Evolutionary conservation across 2,797 vertebrate species (phyloP).

Genomic region (Sebastolobus alascanus): DNA sequence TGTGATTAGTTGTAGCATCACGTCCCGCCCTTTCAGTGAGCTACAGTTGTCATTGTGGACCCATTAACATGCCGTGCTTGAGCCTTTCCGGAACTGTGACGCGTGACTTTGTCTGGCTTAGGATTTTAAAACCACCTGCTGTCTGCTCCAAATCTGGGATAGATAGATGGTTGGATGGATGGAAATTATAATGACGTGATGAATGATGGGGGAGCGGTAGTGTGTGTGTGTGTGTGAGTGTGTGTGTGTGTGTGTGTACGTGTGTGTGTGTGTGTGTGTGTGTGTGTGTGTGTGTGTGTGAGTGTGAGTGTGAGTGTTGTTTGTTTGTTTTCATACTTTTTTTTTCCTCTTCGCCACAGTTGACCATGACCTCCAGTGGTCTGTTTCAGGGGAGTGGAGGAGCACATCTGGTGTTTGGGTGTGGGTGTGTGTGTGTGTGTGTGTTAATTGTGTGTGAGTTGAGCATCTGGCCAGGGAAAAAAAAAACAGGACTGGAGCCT

Average conservation of each 20-base stretch:
- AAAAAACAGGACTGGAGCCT: constrained; percentile 42
- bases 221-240: neutral
- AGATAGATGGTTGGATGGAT: constrained; percentile 47
- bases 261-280: constrained; percentile 6
- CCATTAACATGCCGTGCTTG: constrained; percentile 34
- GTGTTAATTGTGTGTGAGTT: constrained; percentile 53
- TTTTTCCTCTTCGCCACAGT: constrained; percentile 36
- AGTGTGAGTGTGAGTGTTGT: neutral
- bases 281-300: constrained; percentile 9
- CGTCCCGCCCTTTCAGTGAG: constrained; percentile 10
- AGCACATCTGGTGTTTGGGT: constrained; percentile 72
- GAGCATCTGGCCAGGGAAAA: constrained; percentile 67
- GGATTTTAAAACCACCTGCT: constrained; percentile 71
- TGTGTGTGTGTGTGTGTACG: constrained; percentile 6
- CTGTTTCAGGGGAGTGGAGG: constrained; percentile 49
- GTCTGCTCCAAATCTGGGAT: constrained; percentile 64
- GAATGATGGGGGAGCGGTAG: constrained; percentile 16
- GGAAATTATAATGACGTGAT: constrained; percentile 34
- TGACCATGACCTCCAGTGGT: constrained; percentile 68
- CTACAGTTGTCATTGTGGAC: constrained; percentile 28
- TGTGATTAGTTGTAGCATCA: constrained; percentile 16
- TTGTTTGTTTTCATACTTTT: constrained; percentile 28
- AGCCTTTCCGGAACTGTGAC: constrained; percentile 54
- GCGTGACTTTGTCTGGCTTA: constrained; percentile 58
- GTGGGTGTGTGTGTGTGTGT: constrained; percentile 22